Conservation (phyloP, 2,888 invertebrate species). For the Trachelus troglodyta region DNA sequence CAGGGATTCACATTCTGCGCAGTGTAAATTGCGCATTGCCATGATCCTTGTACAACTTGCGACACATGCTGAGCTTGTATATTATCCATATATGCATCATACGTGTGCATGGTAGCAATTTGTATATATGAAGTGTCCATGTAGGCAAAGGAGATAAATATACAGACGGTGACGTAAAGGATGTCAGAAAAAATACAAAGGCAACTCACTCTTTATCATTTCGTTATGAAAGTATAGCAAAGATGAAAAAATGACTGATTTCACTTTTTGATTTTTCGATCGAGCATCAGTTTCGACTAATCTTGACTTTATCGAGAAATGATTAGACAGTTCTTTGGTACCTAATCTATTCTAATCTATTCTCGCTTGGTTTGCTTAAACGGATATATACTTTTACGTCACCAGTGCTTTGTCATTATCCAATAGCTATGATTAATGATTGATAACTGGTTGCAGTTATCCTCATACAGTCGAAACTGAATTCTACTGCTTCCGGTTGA, state of each 20-base stretch:
- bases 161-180: background rate
- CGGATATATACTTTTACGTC: background rate
- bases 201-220: background rate
- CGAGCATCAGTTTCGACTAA: background rate
- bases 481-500: background rate
- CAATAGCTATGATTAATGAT: background rate
- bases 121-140: background rate
- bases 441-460: background rate
- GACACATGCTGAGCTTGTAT: background rate
- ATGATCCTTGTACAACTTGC: background rate
- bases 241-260: background rate
- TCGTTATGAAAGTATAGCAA: background rate
- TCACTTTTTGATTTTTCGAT: background rate
- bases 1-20: background rate
- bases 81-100: background rate
- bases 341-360: background rate
- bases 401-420: background rate
- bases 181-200: background rate
- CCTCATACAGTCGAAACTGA: background rate
- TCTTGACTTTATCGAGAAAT: background rate
- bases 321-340: background rate
- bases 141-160: background rate
- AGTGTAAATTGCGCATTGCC: background rate
- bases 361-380: background rate
- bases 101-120: background rate